These are phyloP conservation scores for Atherinomorus stipes DNA, from an alignment of 2,113 vertebrate genomes.

Conservation along the genomic window DNA sequence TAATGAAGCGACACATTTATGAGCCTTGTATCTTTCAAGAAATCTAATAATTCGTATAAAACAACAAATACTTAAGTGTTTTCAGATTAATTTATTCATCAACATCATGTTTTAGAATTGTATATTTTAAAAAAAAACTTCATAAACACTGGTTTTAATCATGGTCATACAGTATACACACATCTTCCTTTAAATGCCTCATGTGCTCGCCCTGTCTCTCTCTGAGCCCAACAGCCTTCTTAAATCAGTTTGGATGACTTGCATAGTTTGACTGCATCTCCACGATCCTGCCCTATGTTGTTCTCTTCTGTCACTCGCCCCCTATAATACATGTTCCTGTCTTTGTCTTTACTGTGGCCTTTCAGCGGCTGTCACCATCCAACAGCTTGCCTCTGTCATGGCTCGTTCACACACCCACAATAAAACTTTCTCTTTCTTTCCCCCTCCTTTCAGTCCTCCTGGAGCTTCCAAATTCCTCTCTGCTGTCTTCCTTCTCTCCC, in stretches of 20 bases:
- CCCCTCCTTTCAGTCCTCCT: constrained; percentile 9
- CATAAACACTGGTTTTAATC: too few species aligned
- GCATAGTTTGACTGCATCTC: constrained; percentile 11
- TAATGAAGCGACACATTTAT: too few species aligned
- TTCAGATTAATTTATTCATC: too few species aligned
- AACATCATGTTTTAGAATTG: too few species aligned
- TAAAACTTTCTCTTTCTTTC: constrained; percentile 51
- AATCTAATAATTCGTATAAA: too few species aligned
- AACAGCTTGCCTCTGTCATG: constrained; percentile 65
- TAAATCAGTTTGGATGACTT: constrained; percentile 8
- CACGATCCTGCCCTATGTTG: constrained; percentile 12
- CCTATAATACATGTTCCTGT: constrained; percentile 20
- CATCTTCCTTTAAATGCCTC: background rate
- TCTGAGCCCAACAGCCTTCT: background rate
- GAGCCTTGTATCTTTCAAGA: too few species aligned
- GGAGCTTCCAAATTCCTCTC: constrained; percentile 38
- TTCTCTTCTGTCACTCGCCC: constrained; percentile 44
- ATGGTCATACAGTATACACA: background rate
- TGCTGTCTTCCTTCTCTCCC: constrained; percentile 32
- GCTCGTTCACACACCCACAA: constrained; percentile 52
- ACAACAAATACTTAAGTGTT: too few species aligned
- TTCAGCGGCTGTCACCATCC: constrained; percentile 46
- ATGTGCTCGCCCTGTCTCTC: background rate
- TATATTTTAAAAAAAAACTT: too few species aligned
- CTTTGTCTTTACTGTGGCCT: constrained; percentile 50